phyloP scores from a whole-genome alignment of 2,113 vertebrate genomes.

The Nyctibius bracteatus region DNA sequence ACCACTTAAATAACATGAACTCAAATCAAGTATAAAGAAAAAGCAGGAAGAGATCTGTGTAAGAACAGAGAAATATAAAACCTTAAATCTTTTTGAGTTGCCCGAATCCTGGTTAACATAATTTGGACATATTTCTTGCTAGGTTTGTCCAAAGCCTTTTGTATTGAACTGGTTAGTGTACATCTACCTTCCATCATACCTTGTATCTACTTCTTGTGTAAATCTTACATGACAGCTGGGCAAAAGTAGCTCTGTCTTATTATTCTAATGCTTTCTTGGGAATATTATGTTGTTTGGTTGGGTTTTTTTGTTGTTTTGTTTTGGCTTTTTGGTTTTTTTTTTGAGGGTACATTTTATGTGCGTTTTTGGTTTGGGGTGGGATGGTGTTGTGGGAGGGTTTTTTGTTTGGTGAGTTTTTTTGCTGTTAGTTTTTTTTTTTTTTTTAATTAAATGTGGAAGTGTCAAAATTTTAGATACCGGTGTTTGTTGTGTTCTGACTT shows the following conservation, averaged over 20 bases:
- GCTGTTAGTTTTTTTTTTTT: no score
- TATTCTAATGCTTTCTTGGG: background rate
- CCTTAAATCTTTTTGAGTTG: background rate
- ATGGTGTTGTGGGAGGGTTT: accelerated
- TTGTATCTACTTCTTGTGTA: background rate
- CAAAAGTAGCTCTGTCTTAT: background rate
- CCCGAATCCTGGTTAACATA: background rate
- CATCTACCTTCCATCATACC: background rate
- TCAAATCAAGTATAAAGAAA: background rate
- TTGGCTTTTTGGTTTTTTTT: background rate
- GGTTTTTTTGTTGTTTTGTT: background rate
- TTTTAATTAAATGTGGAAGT: background rate
- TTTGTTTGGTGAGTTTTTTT: background rate
- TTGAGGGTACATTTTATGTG: background rate
- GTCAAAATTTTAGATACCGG: background rate
- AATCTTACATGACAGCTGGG: background rate
- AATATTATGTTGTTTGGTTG: background rate
- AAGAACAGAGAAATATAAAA: background rate
- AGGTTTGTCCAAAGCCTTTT: background rate
- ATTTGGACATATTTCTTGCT: background rate
- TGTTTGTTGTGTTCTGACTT: background rate
- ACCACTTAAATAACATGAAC: background rate
- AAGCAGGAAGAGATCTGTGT: background rate
- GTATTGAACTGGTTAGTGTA: background rate
- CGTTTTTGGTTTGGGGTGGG: accelerated